A percentile compares a stretch with the other conserved stretches of the same genome.
These are phyloP conservation scores for Nasonia longicornis DNA, from an alignment of 1,140 invertebrate genomes.

Conservation along the genomic window DNA sequence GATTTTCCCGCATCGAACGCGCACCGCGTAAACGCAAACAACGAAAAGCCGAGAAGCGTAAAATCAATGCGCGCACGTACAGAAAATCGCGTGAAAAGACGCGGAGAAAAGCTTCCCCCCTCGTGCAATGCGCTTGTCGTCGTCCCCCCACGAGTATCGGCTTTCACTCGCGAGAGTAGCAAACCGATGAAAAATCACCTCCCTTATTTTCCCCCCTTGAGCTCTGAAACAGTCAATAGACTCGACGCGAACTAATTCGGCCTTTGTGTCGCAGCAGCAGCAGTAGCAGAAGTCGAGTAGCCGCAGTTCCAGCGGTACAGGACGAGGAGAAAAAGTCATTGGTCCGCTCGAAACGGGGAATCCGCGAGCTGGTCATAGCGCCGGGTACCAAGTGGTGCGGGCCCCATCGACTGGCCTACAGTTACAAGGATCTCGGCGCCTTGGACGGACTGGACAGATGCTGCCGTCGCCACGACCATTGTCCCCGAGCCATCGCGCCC, in stretches of 20 bases:
- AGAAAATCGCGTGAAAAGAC: neutral
- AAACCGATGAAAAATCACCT: constrained; percentile 40
- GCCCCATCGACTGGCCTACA: constrained; percentile 74
- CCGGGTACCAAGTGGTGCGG: constrained; percentile 91
- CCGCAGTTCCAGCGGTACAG: neutral
- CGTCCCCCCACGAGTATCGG: constrained; percentile 33
- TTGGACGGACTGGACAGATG: constrained; percentile 80
- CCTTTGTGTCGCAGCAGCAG: neutral
- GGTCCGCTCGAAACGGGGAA: constrained; percentile 47
- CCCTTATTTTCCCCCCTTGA: neutral
- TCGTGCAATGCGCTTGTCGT: neutral
- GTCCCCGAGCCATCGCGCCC: constrained; percentile 76
- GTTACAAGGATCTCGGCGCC: constrained; percentile 78
- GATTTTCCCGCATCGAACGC: too few species aligned
- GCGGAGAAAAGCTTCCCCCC: neutral
- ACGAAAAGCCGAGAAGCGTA: neutral
- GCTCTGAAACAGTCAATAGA: neutral
- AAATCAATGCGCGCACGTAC: neutral
- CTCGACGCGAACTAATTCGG: constrained; percentile 22
- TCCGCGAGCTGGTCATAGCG: constrained; percentile 74
- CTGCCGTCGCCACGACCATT: constrained; percentile 85
- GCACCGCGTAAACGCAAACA: neutral
- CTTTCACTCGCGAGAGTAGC: constrained; percentile 23
- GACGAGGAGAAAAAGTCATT: neutral
- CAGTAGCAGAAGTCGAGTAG: neutral